A percentile compares a stretch with the other conserved stretches of the same genome.
Evolutionary conservation across 2,888 invertebrate species (phyloP).

Genomic region (Cantharis rustica): DNA sequence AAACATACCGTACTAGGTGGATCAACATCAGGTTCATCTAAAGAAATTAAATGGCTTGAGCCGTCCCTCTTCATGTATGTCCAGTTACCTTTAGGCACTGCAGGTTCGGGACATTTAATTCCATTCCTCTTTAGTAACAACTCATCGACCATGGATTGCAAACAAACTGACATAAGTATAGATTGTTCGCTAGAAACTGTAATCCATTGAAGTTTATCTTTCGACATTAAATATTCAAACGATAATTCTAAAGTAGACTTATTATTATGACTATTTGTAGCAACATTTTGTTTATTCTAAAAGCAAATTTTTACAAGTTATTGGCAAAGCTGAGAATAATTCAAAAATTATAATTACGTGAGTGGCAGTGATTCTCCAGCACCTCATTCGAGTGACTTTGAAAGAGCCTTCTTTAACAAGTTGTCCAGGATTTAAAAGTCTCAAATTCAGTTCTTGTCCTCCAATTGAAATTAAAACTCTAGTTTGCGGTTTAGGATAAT

Average conservation of each 20-base stretch:
- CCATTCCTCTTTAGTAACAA: slow-evolving; percentile 76
- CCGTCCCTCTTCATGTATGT: slow-evolving; percentile 77
- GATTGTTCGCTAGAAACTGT: slow-evolving; percentile 90
- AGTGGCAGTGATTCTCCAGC: slow-evolving; percentile 93
- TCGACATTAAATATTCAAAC: slow-evolving; percentile 92
- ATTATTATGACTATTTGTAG: slow-evolving; percentile 42
- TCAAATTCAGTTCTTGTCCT: slow-evolving; percentile 81
- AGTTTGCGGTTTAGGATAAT: slow-evolving; percentile 74
- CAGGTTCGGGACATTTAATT: slow-evolving; percentile 52
- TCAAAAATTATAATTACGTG: slow-evolving; percentile 59
- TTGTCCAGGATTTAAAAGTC: slow-evolving; percentile 61
- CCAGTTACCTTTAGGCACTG: slow-evolving; percentile 60
- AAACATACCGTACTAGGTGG: slow-evolving; percentile 22
- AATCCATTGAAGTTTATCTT: slow-evolving; percentile 92
- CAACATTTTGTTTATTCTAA: slow-evolving; percentile 43
- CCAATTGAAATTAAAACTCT: slow-evolving; percentile 80
- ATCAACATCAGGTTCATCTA: slow-evolving; percentile 46
- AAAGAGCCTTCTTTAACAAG: slow-evolving; percentile 83
- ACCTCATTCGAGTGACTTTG: slow-evolving; percentile 94
- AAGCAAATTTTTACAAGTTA: slow-evolving; percentile 7
- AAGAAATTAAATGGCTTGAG: slow-evolving; percentile 67
- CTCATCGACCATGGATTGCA: slow-evolving; percentile 96
- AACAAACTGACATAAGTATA: slow-evolving; percentile 92
- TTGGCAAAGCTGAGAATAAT: neutral
- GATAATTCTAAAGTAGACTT: slow-evolving; percentile 77